These are phyloP conservation scores for Rhabdomys pumilio DNA, from an alignment of 2,797 vertebrate genomes.

Conservation along the genomic window DNA sequence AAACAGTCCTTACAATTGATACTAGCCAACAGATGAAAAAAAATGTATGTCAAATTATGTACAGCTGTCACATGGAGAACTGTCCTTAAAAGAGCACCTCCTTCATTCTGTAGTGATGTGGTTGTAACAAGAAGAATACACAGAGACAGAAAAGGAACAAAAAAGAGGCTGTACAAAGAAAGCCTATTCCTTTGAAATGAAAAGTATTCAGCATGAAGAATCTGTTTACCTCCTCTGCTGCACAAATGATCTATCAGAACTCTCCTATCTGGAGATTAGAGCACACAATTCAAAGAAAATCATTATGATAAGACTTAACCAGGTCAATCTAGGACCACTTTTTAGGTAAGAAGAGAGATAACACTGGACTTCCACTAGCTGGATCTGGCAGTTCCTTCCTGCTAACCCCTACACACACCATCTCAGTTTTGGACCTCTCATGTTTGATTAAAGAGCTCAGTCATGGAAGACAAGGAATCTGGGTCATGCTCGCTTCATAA, in stretches of 20 bases:
- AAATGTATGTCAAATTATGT: conserved; percentile 1
- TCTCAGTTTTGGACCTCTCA: neutral
- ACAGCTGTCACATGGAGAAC: neutral
- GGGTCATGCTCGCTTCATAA: conserved; percentile 33
- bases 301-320: neutral
- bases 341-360: neutral
- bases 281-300: neutral
- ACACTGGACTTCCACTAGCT: neutral
- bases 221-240: neutral
- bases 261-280: neutral
- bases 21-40: neutral
- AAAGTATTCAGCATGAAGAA: neutral
- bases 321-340: neutral
- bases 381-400: neutral
- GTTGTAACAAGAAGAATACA: conserved; percentile 8
- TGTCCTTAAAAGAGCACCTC: neutral
- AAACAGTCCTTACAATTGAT: neutral
- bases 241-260: conserved; percentile 21
- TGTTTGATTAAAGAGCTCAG: neutral
- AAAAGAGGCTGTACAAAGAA: conserved; percentile 11
- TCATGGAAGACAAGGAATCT: conserved; percentile 39
- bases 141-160: conserved; percentile 7
- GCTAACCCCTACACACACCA: neutral
- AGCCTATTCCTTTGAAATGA: conserved; percentile 34
- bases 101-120: neutral